Evolutionary conservation across 2,888 invertebrate species (phyloP).

Genomic region (Drosophila parthenogenetica): DNA sequence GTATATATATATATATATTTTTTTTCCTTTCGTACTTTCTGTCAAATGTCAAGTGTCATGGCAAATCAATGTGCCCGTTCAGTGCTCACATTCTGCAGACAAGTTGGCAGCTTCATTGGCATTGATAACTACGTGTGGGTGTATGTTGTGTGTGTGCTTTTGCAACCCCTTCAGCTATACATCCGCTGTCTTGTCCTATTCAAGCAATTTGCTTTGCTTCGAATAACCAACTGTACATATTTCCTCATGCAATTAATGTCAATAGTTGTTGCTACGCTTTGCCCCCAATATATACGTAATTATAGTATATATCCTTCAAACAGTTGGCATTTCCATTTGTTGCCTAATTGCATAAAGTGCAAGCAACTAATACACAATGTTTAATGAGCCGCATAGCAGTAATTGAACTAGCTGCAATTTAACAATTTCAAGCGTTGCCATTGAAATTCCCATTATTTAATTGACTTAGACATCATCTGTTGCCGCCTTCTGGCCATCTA

Average conservation of each 20-base stretch:
- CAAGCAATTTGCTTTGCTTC: conserved; percentile 32
- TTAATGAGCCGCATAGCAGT: conserved; percentile 51
- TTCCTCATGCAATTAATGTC: conserved; percentile 70
- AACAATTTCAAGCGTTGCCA: conserved; percentile 3
- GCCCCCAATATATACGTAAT: too few species aligned
- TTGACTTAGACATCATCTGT: conserved; percentile 13
- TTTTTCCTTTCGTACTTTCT: conserved; percentile 15
- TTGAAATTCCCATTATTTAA: conserved; percentile 12
- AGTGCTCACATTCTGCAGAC: background rate
- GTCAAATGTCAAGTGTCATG: conserved; percentile 68
- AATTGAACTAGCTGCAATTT: conserved; percentile 39
- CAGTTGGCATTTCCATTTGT: conserved; percentile 41
- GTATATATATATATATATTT: conserved; percentile 6
- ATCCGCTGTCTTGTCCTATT: background rate
- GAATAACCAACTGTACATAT: conserved; percentile 58
- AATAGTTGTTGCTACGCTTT: conserved; percentile 39
- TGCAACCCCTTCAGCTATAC: conserved; percentile 2
- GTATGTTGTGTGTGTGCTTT: background rate
- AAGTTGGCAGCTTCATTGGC: conserved; percentile 21
- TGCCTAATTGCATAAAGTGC: conserved; percentile 59
- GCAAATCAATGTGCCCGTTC: conserved; percentile 45
- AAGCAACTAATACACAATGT: conserved; percentile 51
- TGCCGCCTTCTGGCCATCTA: background rate
- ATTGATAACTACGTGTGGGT: background rate
- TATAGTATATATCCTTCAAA: conserved; percentile 36